phyloP scores from a whole-genome alignment of 30 jellyfish, hydroid and myxozoan genomes.

The Aurelia sp. region DNA sequence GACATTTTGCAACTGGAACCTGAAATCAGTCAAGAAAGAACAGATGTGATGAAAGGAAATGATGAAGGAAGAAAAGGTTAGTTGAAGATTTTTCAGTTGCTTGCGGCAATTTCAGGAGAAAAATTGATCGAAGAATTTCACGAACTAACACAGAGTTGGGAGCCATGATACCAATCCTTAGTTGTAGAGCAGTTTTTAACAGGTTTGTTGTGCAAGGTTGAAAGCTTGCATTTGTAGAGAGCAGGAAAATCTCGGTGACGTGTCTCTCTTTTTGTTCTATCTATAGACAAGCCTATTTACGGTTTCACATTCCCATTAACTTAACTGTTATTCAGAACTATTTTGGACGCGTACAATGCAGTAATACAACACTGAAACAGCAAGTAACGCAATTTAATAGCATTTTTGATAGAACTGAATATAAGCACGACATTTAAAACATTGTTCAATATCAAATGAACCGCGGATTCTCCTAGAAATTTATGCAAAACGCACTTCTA shows the following conservation, averaged over 20 bases:
- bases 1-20: conserved; percentile 50
- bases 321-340: not conserved
- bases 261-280: too few relatives aligned
- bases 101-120: not conserved
- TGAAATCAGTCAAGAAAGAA: not conserved
- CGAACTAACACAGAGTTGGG: too few relatives aligned
- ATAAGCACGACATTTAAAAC: too few relatives aligned
- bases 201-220: too few relatives aligned
- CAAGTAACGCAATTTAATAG: not conserved
- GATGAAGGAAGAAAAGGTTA: not conserved
- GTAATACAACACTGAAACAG: not conserved
- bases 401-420: too few relatives aligned
- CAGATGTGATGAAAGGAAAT: not conserved
- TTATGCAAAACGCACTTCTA: too few relatives aligned
- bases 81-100: not conserved
- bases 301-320: not conserved
- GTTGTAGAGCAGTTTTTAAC: not conserved
- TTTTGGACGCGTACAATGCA: not conserved
- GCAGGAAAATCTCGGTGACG: too few relatives aligned
- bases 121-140: not conserved
- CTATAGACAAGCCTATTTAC: not conserved
- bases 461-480: too few relatives aligned
- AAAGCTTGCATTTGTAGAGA: too few relatives aligned
- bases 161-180: not conserved
- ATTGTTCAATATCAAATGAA: too few relatives aligned